Conservation (phyloP, 2,113 vertebrate species). For the Forbesichthys agassizii region DNA sequence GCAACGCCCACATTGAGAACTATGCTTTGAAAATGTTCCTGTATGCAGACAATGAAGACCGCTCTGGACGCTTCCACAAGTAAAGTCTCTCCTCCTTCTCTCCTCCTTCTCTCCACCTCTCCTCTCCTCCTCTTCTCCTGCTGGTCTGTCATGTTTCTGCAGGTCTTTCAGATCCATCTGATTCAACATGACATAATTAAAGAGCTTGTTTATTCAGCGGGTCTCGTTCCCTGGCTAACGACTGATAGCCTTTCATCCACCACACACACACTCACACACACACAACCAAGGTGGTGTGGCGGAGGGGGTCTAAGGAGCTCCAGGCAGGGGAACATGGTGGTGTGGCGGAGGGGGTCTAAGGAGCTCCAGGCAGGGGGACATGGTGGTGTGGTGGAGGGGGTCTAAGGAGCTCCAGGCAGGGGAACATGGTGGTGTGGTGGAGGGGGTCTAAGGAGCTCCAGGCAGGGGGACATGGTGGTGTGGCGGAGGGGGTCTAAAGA, state of each 20-base stretch:
- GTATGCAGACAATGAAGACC: conserved; percentile 96
- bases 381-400: no score
- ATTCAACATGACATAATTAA: not conserved
- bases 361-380: no score
- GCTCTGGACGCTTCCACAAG: conserved; percentile 93
- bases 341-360: no score
- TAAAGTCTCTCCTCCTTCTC: conserved; percentile 61
- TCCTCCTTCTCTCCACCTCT: not conserved
- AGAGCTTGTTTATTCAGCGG: not conserved
- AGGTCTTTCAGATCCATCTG: not conserved
- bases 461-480: no score
- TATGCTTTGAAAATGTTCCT: conserved; percentile 98
- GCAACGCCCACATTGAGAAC: conserved; percentile 95
- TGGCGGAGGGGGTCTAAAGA: no score
- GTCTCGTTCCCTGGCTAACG: not conserved
- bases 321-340: no score
- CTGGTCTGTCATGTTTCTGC: not conserved
- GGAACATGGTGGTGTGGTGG: no score
- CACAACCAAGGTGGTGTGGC: not conserved
- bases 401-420: no score
- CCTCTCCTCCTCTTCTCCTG: not conserved
- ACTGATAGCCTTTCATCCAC: not conserved
- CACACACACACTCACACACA: not conserved
- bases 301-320: no score
- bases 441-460: no score